phyloP scores from a whole-genome alignment of 2,888 invertebrate genomes.

The Athalia cordata region DNA sequence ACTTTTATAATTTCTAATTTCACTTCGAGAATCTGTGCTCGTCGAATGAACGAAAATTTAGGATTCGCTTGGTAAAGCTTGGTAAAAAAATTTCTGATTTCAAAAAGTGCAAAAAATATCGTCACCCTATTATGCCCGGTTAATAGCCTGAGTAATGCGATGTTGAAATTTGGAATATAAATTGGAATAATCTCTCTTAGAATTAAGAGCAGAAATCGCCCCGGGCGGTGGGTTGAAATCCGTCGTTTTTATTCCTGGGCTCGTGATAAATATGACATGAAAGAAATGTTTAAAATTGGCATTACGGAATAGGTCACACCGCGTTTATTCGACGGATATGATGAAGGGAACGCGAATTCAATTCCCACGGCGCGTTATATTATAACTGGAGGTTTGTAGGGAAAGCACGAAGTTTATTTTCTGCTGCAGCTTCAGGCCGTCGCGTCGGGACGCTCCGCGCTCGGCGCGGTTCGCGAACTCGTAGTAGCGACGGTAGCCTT shows the following conservation, averaged over 20 bases:
- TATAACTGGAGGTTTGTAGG: not conserved
- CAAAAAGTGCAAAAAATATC: too few species aligned
- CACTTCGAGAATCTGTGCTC: too few species aligned
- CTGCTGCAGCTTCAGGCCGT: constrained; percentile 11
- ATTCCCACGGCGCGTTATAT: constrained; percentile 32
- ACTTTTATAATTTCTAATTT: too few species aligned
- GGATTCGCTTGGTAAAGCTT: too few species aligned
- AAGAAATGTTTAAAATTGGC: not conserved
- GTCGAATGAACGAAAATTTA: too few species aligned
- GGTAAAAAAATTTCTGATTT: too few species aligned
- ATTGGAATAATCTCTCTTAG: too few species aligned
- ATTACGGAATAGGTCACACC: constrained; percentile 39
- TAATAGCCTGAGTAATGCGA: too few species aligned
- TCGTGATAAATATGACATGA: not conserved
- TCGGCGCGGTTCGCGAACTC: not conserved
- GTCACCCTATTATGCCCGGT: too few species aligned
- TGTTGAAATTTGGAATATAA: too few species aligned
- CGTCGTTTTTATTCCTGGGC: not conserved
- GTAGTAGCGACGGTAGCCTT: not conserved
- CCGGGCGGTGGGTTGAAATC: not conserved
- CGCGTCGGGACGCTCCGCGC: constrained; percentile 32
- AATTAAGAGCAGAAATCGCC: too few species aligned
- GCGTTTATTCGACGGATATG: constrained; percentile 27
- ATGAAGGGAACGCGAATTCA: constrained; percentile 22
- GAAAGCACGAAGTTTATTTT: constrained; percentile 27